Percentiles rank a stretch among this genome's conserved stretches.
Conservation (phyloP, 2,797 vertebrate species). For the Bufotes viridis region DNA sequence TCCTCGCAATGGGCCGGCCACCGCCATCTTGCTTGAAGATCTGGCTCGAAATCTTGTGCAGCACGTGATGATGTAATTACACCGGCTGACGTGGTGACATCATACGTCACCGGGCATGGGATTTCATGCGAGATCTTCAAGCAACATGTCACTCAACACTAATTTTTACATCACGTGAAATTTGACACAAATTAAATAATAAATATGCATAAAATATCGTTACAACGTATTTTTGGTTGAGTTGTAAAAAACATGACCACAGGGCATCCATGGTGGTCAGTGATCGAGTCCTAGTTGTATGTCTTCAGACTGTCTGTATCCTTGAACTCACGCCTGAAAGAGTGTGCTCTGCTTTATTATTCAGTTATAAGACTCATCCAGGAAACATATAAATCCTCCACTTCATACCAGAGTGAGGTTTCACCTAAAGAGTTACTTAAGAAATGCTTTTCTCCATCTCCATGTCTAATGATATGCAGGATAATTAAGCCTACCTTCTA, state of each 20-base stretch:
- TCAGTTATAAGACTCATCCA: neutral
- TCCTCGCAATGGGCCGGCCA: no score
- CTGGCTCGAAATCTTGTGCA: no score
- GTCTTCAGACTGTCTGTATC: neutral
- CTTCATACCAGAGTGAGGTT: neutral
- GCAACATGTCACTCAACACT: no score
- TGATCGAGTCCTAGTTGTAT: neutral
- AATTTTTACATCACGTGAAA: no score
- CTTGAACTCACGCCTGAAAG: no score
- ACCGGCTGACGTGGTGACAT: no score
- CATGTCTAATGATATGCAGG: slow-evolving; percentile 10
- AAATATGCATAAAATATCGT: neutral
- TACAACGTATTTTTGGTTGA: neutral
- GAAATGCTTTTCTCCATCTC: slow-evolving; percentile 12
- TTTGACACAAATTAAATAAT: no score
- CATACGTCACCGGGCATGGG: no score
- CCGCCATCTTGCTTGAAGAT: no score
- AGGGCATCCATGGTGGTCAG: neutral
- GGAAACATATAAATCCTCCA: neutral
- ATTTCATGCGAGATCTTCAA: no score
- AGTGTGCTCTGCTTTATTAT: neutral
- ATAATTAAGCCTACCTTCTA: slow-evolving; percentile 40
- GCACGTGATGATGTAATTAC: no score
- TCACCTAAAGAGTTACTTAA: slow-evolving; percentile 16
- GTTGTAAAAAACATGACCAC: neutral